These are phyloP conservation scores for Dioctria rufipes DNA, from an alignment of 2,888 invertebrate species.

Conservation along the genomic window DNA sequence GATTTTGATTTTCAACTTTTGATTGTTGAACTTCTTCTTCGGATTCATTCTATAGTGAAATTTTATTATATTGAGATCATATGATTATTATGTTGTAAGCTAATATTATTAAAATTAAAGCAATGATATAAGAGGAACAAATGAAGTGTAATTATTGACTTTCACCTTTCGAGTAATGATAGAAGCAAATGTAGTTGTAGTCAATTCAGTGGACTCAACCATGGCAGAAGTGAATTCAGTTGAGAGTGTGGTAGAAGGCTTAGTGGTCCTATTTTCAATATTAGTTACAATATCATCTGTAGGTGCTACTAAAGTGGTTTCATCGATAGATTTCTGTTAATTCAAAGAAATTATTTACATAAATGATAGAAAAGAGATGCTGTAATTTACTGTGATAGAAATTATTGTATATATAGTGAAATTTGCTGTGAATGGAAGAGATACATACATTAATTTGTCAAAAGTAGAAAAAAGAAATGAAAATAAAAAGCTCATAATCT, in stretches of 20 bases:
- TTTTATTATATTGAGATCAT: not conserved
- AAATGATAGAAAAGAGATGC: not conserved
- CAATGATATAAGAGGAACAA: not conserved
- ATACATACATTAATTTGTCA: not conserved
- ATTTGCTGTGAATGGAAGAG: too few relatives aligned
- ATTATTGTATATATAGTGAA: too few relatives aligned
- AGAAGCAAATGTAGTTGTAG: slow-evolving; percentile 54
- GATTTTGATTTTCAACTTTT: slow-evolving; percentile 32
- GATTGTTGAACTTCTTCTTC: slow-evolving; percentile 19
- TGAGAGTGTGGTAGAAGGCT: slow-evolving; percentile 36
- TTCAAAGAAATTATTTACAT: slow-evolving; percentile 51
- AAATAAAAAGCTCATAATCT: not conserved
- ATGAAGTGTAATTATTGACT: slow-evolving; percentile 24
- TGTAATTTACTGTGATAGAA: too few relatives aligned
- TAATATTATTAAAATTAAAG: too few relatives aligned
- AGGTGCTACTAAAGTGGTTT: slow-evolving; percentile 41
- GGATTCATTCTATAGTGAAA: not conserved
- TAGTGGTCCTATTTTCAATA: slow-evolving; percentile 44
- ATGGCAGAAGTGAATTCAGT: slow-evolving; percentile 50
- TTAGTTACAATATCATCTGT: slow-evolving; percentile 48
- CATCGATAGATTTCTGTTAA: slow-evolving; percentile 52
- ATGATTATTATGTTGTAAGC: not conserved
- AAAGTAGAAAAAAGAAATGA: not conserved
- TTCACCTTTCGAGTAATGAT: slow-evolving; percentile 58
- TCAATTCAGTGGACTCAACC: slow-evolving; percentile 55